Percentiles rank a stretch among this genome's conserved stretches.
phyloP scores from a whole-genome alignment of 2,113 vertebrate species.

The Coracopsis vasa region DNA sequence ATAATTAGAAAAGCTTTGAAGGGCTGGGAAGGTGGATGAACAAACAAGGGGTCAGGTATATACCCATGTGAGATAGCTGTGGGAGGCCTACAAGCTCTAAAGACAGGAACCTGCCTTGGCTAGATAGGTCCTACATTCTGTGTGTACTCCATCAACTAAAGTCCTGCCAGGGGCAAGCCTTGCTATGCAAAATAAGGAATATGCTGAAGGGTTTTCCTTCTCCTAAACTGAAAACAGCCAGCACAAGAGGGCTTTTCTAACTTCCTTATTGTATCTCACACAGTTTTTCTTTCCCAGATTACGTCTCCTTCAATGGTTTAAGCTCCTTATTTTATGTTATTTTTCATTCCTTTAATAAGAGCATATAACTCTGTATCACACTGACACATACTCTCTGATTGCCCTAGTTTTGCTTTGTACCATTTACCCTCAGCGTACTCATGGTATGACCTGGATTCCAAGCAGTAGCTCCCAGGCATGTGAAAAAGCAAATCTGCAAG shows the following conservation, averaged over 20 bases:
- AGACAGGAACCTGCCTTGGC: neutral
- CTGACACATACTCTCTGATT: neutral
- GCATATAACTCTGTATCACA: neutral
- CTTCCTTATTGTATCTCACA: neutral
- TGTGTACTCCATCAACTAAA: neutral
- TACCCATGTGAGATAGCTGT: neutral
- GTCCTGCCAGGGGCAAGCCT: neutral
- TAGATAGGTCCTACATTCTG: neutral
- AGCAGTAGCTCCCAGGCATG: neutral
- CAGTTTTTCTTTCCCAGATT: neutral
- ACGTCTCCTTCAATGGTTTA: neutral
- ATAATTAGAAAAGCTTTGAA: neutral
- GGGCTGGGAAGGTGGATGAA: neutral
- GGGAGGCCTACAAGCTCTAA: neutral
- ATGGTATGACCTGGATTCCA: neutral
- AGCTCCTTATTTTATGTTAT: neutral
- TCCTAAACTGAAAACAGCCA: neutral
- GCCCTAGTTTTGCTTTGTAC: neutral
- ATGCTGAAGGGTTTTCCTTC: neutral
- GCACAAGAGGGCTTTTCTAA: neutral
- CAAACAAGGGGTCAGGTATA: neutral
- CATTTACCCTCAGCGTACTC: neutral
- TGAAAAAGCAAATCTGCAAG: neutral
- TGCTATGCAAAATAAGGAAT: neutral
- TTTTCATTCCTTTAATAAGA: neutral